Conservation (phyloP, 2,797 vertebrate species). For the Lithobates sylvaticus region DNA sequence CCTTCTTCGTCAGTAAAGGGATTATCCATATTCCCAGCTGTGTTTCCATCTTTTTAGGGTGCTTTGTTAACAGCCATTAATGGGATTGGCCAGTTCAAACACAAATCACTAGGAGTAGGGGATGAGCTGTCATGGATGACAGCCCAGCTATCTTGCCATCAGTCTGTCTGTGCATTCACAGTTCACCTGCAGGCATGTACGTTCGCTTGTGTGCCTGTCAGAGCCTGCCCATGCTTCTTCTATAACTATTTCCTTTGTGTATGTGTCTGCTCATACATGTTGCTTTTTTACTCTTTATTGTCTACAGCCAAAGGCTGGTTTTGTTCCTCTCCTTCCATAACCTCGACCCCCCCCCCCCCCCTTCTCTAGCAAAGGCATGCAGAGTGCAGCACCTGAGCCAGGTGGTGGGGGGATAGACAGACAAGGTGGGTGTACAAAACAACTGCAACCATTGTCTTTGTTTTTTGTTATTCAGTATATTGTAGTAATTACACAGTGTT, state of each 20-base stretch:
- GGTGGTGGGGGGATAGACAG: conserved; percentile 20
- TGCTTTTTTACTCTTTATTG: conserved; percentile 41
- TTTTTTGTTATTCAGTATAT: conserved; percentile 17
- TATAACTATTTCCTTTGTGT: conserved; percentile 46
- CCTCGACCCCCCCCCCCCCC: neutral
- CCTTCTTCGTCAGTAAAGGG: neutral
- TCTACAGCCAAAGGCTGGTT: conserved; percentile 49
- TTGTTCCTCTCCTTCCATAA: conserved; percentile 29
- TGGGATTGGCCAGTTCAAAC: conserved; percentile 29
- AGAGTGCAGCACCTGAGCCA: conserved; percentile 40
- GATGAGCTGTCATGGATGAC: conserved; percentile 56
- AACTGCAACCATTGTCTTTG: conserved; percentile 26
- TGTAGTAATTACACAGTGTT: neutral
- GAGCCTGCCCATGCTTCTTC: conserved; percentile 36
- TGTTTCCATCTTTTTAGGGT: conserved; percentile 3
- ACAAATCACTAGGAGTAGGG: conserved; percentile 27
- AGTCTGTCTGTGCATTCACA: conserved; percentile 41
- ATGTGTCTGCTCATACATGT: conserved; percentile 47
- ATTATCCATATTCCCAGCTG: conserved; percentile 35
- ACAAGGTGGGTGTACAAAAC: conserved; percentile 21
- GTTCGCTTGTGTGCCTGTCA: conserved; percentile 46
- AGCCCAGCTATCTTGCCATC: conserved; percentile 51
- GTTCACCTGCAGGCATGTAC: conserved; percentile 48
- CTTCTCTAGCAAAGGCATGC: conserved; percentile 41
- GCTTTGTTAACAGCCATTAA: conserved; percentile 36